Base-by-base conservation (phyloP, 2,113 vertebrate species). In the Myotis davidii region DNA sequence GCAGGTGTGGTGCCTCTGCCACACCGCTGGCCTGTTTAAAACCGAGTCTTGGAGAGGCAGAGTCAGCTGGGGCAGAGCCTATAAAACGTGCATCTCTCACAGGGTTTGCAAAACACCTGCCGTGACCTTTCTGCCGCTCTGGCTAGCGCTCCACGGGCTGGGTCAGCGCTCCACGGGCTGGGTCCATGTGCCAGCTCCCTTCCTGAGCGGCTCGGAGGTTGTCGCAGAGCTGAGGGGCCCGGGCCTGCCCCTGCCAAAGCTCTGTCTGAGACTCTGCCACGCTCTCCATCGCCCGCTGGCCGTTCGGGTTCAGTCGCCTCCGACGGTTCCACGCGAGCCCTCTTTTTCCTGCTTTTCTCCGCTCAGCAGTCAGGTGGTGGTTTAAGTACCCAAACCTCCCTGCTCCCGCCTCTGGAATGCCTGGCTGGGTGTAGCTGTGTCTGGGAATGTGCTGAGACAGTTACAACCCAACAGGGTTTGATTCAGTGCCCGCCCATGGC, bases 271-370 rank as follows among this genome's bases (percentile, higher is more conserved):
- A 8, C 23, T 37, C 52, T 25, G 14, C 37, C 2, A 0, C 14
- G 50, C 37, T 85, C 29, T 72, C 45, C 32, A 3, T 32, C 25
- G 4, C 37, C 85, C 25, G 5, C 39, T 39, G 42, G 11, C 37
- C 52, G 39, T 29, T 39, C 37, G 3, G n/a, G 21, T 12, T 21
- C 76, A 6, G 29, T 6, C 6, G 65, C 59, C 34, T 48, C 69
- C 32, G 39, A 4, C 1, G 0, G 27, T 29, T 74, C 67, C 17
- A 27, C 48, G 6, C 0, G 0, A 10, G 27, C 17, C 77, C 32
- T 2, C 21, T 45, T 45, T 45, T 10, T 59, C 61, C 29, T 37
- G 64, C 70, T 87, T 6, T 67, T 37, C 25, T 79, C 64, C 9
- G 13, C 6, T 42, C 16, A 25, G 54, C 61, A 16, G 27, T 4